A percentile compares a stretch with the other conserved stretches of the same genome.
Evolutionary conservation across 2,797 vertebrate species (phyloP).

Genomic region (Poeciliopsis paucimaculata): DNA sequence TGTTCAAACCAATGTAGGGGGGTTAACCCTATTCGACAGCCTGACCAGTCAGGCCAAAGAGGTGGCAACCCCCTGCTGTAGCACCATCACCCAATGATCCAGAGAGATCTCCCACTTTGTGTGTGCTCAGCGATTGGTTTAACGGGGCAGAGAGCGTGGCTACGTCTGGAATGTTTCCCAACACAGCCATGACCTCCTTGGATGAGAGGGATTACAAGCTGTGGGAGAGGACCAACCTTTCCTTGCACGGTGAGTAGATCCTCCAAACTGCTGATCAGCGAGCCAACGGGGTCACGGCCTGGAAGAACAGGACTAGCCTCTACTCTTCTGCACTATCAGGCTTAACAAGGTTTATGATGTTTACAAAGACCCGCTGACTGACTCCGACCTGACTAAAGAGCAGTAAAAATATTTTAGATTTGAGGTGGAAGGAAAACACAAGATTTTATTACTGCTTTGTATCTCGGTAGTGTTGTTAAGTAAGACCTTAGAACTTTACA

Average conservation of each 20-base stretch:
- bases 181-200: slow-evolving; percentile 57
- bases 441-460: background rate
- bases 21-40: slow-evolving; percentile 25
- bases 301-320: slow-evolving; percentile 13
- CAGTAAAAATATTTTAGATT: slow-evolving; percentile 21
- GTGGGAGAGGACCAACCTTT: slow-evolving; percentile 52
- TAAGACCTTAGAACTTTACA: background rate
- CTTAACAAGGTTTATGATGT: slow-evolving; percentile 26
- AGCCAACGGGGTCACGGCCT: slow-evolving; percentile 29
- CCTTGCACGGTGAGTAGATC: slow-evolving; percentile 32
- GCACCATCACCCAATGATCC: slow-evolving; percentile 29
- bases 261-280: slow-evolving; percentile 48
- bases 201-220: slow-evolving; percentile 60
- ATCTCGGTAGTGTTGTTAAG: slow-evolving; percentile 7
- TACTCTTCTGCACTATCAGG: slow-evolving; percentile 19
- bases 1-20: slow-evolving; percentile 32
- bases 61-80: slow-evolving; percentile 11
- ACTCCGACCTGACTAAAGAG: slow-evolving; percentile 14
- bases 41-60: slow-evolving; percentile 23
- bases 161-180: slow-evolving; percentile 64
- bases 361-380: slow-evolving; percentile 21
- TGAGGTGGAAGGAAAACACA: background rate
- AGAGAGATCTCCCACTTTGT: slow-evolving; percentile 45
- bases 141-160: slow-evolving; percentile 55
- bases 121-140: slow-evolving; percentile 62